A percentile compares a stretch with the other conserved stretches of the same genome.
These are phyloP conservation scores for Fundulus diaphanus DNA, from an alignment of 2,797 vertebrate species.

Conservation along the genomic window DNA sequence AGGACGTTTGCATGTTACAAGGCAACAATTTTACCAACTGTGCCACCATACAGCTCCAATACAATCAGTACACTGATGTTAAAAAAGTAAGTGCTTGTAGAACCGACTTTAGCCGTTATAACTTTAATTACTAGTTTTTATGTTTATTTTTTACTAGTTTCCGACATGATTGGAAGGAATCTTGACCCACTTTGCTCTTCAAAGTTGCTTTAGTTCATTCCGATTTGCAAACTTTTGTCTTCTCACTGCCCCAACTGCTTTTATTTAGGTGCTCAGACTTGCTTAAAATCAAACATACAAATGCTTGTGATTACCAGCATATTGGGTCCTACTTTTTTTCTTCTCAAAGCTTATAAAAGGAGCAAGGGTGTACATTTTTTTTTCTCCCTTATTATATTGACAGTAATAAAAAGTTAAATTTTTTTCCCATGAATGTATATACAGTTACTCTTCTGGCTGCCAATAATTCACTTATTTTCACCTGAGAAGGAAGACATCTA, in stretches of 20 bases:
- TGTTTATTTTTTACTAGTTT: background rate
- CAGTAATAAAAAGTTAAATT: background rate
- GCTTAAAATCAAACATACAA: background rate
- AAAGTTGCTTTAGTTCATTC: background rate
- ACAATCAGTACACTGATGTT: too few relatives aligned
- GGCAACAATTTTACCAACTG: too few relatives aligned
- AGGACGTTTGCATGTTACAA: too few relatives aligned
- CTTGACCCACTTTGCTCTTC: background rate
- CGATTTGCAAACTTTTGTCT: background rate
- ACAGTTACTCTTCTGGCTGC: slow-evolving; percentile 36
- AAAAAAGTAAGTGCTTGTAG: background rate
- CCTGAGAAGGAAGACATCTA: slow-evolving; percentile 33
- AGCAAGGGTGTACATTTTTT: background rate
- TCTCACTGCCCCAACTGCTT: background rate
- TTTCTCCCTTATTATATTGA: background rate
- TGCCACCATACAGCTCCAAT: too few relatives aligned
- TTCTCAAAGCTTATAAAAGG: background rate
- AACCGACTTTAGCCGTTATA: background rate
- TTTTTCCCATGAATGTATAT: slow-evolving; percentile 1
- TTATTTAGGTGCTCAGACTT: background rate
- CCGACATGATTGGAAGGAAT: background rate
- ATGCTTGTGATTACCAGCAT: background rate
- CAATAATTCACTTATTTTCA: slow-evolving; percentile 30
- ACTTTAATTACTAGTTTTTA: background rate
- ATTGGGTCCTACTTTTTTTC: background rate